These are phyloP conservation scores for Euwallacea similis DNA, from an alignment of 1,140 invertebrate species.

Conservation along the genomic window DNA sequence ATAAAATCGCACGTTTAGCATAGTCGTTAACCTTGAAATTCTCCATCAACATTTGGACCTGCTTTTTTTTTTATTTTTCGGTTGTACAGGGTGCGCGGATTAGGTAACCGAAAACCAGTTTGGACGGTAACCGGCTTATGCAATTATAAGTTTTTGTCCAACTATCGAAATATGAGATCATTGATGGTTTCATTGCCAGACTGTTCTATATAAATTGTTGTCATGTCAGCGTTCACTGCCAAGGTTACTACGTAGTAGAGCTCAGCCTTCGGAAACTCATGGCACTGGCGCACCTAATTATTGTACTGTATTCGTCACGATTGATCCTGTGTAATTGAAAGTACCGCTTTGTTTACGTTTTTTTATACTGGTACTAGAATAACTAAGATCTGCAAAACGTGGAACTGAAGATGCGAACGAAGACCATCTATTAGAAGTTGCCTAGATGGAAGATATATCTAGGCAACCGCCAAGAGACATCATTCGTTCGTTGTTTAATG, in stretches of 20 bases:
- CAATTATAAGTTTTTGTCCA: background rate
- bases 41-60: background rate
- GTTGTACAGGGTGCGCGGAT: slow-evolving; percentile 1
- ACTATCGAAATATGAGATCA: background rate
- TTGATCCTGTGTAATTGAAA: slow-evolving; percentile 10
- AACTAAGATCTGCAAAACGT: background rate
- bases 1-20: slow-evolving; percentile 16
- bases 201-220: background rate
- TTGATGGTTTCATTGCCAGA: background rate
- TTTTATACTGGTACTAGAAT: background rate
- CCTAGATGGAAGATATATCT: too few relatives aligned
- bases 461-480: too few relatives aligned
- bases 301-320: slow-evolving; percentile 7
- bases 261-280: slow-evolving; percentile 10
- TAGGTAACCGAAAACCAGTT: slow-evolving; percentile 17
- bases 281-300: slow-evolving; percentile 7
- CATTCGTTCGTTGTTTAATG: too few relatives aligned
- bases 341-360: slow-evolving; percentile 19
- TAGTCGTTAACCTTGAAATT: slow-evolving; percentile 33
- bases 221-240: slow-evolving; percentile 10
- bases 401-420: too few relatives aligned
- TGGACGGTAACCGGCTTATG: background rate
- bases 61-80: slow-evolving; percentile 1
- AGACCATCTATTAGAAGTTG: too few relatives aligned
- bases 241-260: slow-evolving; percentile 24